Conservation (phyloP, 2,113 vertebrate genomes). For the Misgurnus anguillicaudatus region DNA sequence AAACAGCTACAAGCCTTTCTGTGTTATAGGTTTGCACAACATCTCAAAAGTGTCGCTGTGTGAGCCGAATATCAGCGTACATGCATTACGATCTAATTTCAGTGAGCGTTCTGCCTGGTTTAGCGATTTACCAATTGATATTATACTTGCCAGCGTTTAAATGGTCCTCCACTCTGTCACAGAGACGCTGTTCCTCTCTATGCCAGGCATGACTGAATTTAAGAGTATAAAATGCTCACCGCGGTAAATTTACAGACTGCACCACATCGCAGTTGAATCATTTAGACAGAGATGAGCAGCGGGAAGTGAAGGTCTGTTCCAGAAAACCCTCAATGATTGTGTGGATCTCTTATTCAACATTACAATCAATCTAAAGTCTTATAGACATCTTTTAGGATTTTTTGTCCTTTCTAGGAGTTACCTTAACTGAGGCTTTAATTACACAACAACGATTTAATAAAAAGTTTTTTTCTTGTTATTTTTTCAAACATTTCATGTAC, state of each 20-base stretch:
- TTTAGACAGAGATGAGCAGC: conserved; percentile 20
- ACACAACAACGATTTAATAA: no score
- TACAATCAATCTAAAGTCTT: no score
- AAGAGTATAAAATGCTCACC: conserved; percentile 46
- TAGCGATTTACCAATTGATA: conserved; percentile 13
- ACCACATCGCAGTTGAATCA: conserved; percentile 41
- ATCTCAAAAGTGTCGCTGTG: not conserved
- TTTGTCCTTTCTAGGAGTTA: no score
- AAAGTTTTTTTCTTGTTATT: no score
- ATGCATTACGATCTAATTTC: conserved; percentile 18
- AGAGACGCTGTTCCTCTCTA: conserved; percentile 36
- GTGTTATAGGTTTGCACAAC: no score
- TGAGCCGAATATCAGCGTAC: not conserved
- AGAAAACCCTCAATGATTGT: no score
- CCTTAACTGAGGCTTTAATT: no score
- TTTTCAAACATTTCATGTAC: no score
- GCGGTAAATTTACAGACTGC: conserved; percentile 44
- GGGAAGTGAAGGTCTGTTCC: no score
- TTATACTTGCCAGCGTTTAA: not conserved
- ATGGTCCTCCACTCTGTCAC: not conserved
- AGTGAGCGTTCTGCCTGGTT: conserved; percentile 26
- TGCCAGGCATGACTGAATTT: conserved; percentile 44
- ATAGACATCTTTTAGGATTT: no score
- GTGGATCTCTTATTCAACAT: no score
- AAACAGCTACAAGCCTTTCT: no score